phyloP scores from a whole-genome alignment of 2,797 vertebrate genomes.

The Smutsia gigantea region DNA sequence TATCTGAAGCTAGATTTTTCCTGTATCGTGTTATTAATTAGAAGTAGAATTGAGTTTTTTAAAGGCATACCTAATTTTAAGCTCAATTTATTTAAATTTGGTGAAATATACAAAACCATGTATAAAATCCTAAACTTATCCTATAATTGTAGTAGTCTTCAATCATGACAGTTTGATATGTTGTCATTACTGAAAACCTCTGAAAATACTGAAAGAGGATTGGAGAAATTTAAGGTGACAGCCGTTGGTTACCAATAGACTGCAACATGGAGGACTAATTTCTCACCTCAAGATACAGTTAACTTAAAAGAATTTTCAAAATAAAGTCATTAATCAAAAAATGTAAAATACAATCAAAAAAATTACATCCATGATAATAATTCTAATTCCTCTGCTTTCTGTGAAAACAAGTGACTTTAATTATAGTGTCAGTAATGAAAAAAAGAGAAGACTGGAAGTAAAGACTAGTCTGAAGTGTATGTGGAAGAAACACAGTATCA shows the following conservation, averaged over 20 bases:
- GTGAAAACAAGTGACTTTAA: slow-evolving; percentile 48
- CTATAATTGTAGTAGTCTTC: neutral
- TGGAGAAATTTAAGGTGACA: neutral
- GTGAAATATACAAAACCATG: neutral
- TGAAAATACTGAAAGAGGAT: neutral
- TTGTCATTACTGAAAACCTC: slow-evolving; percentile 7
- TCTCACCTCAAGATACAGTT: slow-evolving; percentile 65
- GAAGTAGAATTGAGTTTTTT: neutral
- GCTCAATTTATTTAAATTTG: neutral
- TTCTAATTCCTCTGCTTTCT: slow-evolving; percentile 34
- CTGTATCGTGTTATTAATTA: neutral
- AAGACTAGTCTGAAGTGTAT: slow-evolving; percentile 45
- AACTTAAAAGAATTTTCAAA: slow-evolving; percentile 58
- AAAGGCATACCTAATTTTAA: neutral
- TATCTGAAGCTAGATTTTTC: neutral
- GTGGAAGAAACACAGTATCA: neutral
- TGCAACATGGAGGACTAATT: neutral
- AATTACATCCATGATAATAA: slow-evolving; percentile 32
- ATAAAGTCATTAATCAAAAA: slow-evolving; percentile 57
- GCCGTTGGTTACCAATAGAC: neutral
- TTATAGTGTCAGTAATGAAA: slow-evolving; percentile 36
- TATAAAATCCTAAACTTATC: neutral
- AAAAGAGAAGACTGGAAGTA: slow-evolving; percentile 14
- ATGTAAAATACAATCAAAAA: slow-evolving; percentile 65
- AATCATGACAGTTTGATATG: neutral